These are phyloP conservation scores for Pachyramphus minor DNA, from an alignment of 2,113 vertebrate species.

Conservation along the genomic window DNA sequence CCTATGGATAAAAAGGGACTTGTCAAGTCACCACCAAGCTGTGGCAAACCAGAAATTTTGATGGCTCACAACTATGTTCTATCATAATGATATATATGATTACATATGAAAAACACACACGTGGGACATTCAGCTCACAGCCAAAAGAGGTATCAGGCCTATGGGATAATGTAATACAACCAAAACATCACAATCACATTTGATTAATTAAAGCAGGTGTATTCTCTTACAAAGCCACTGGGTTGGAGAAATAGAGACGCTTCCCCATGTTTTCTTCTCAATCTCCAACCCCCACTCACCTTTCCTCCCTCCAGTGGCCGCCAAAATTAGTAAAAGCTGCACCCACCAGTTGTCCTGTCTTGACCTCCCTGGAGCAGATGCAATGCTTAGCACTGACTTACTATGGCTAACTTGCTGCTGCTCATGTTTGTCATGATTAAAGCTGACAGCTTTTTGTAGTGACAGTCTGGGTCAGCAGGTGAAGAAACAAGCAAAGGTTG, in stretches of 20 bases:
- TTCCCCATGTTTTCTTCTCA: not conserved
- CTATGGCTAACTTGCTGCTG: not conserved
- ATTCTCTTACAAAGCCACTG: not conserved
- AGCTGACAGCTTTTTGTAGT: not conserved
- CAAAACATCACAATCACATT: not conserved
- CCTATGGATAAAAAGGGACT: not conserved
- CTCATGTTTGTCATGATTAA: not conserved
- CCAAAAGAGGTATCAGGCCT: not conserved
- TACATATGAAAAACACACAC: not conserved
- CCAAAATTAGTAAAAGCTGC: not conserved
- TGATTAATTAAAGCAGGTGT: accelerated
- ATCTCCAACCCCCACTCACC: not conserved
- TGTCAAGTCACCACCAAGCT: not conserved
- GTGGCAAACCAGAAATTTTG: not conserved
- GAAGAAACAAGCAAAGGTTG: not conserved
- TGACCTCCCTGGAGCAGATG: not conserved
- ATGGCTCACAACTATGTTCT: not conserved
- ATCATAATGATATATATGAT: not conserved
- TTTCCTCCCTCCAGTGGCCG: not conserved
- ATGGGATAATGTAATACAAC: not conserved
- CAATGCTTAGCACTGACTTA: not conserved
- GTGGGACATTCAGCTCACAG: not conserved
- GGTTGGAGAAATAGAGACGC: not conserved
- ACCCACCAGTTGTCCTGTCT: not conserved
- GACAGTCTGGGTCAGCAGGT: not conserved